Evolutionary conservation across 2,888 invertebrate species (phyloP).

Genomic region (Caenorhabditis macrosperma): DNA sequence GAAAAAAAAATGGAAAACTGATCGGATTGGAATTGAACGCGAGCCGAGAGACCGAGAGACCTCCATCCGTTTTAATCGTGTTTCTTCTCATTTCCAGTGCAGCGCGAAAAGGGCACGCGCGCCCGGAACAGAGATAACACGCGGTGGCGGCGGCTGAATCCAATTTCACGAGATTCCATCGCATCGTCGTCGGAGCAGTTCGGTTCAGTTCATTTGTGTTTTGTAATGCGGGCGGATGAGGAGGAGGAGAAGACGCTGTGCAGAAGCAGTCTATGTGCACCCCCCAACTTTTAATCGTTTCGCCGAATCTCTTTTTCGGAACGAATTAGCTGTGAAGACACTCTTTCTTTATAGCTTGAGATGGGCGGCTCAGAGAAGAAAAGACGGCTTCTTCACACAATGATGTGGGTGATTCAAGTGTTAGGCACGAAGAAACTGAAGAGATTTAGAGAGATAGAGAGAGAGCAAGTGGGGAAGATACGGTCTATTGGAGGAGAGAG

Average conservation of each 20-base stretch:
- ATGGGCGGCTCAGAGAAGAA: constrained; percentile 14
- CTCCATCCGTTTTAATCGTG: not conserved
- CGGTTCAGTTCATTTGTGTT: constrained; percentile 49
- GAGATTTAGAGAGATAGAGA: not conserved
- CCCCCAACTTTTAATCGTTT: constrained; percentile 53
- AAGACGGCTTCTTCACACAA: constrained; percentile 24
- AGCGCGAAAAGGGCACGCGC: constrained; percentile 19
- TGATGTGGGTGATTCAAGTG: constrained; percentile 31
- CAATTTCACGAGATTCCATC: constrained; percentile 20
- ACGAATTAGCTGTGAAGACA: constrained; percentile 55
- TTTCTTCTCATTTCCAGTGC: not conserved
- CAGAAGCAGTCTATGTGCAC: constrained; percentile 4
- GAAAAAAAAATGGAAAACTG: not conserved
- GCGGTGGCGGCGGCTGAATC: not conserved
- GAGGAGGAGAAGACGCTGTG: constrained; percentile 32
- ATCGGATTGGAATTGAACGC: constrained; percentile 27
- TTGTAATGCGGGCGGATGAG: constrained; percentile 25
- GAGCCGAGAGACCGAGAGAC: not conserved
- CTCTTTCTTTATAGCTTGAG: constrained; percentile 25
- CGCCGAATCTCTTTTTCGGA: constrained; percentile 53
- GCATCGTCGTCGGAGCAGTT: constrained; percentile 36
- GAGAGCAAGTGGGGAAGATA: too few species aligned
- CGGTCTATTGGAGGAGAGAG: too few species aligned
- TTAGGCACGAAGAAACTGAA: not conserved
- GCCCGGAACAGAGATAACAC: not conserved